Conservation (phyloP, 1,140 invertebrate genomes). For the Lamellibrachia luymesi region DNA sequence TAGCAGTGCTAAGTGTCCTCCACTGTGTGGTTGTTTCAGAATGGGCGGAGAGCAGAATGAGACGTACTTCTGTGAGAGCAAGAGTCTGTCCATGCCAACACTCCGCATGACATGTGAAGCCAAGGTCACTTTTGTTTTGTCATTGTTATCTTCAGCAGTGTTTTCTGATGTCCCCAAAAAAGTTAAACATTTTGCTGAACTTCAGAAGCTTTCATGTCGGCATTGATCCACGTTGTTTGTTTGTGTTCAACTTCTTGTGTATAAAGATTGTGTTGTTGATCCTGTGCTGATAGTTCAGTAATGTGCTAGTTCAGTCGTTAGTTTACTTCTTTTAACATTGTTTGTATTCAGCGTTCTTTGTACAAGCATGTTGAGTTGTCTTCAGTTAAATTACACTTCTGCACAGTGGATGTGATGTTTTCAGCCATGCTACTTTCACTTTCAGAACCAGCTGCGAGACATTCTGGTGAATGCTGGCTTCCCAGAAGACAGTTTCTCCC, state of each 20-base stretch:
- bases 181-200: not conserved
- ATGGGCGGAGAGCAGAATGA: slow-evolving; percentile 76
- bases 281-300: not conserved
- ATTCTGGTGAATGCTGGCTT: slow-evolving; percentile 82
- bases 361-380: not conserved
- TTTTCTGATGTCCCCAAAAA: not conserved
- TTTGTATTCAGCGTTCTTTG: not conserved
- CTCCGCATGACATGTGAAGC: slow-evolving; percentile 88
- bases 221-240: not conserved
- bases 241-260: too few species aligned
- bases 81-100: slow-evolving; percentile 83
- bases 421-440: not conserved
- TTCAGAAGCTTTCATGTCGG: not conserved
- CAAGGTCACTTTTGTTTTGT: slow-evolving; percentile 62
- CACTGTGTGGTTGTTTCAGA: slow-evolving; percentile 9
- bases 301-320: not conserved
- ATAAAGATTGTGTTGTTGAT: not conserved
- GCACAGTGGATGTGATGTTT: too few species aligned
- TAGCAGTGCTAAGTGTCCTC: not conserved
- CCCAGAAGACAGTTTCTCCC: slow-evolving; percentile 79
- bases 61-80: slow-evolving; percentile 83
- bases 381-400: not conserved
- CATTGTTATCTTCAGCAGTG: not conserved
- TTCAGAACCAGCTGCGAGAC: slow-evolving; percentile 79
- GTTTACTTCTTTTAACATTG: not conserved